Evolutionary conservation across 1,140 invertebrate genomes (phyloP).

Genomic region (Caenorhabditis latens): DNA sequence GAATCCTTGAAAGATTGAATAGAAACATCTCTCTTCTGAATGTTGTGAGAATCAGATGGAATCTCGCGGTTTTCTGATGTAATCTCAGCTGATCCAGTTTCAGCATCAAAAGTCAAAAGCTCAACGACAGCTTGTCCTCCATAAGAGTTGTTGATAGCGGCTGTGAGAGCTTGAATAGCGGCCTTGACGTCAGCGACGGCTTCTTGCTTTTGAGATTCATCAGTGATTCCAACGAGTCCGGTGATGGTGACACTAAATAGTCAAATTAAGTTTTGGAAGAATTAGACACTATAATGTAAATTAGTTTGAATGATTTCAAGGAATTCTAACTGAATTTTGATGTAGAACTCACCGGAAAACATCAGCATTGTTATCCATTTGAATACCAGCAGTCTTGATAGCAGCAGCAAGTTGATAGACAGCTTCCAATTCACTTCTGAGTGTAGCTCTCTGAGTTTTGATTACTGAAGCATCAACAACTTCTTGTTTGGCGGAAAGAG

Average conservation of each 20-base stretch:
- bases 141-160: conserved; percentile 40
- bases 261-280: background rate
- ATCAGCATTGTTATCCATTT: conserved; percentile 47
- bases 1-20: background rate
- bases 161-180: conserved; percentile 3
- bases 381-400: conserved; percentile 27
- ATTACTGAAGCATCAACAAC: conserved; percentile 1
- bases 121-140: conserved; percentile 49
- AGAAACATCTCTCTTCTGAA: conserved; percentile 26
- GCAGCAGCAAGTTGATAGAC: conserved; percentile 39
- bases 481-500: conserved; percentile 14
- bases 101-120: conserved; percentile 23
- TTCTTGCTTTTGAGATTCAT: conserved; percentile 6
- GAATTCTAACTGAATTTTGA: background rate
- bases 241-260: conserved; percentile 25
- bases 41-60: conserved; percentile 17
- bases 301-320: background rate
- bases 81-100: background rate
- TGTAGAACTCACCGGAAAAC: conserved; percentile 1
- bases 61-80: conserved; percentile 1
- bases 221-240: conserved; percentile 48
- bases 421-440: conserved; percentile 14
- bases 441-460: background rate
- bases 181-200: conserved; percentile 22
- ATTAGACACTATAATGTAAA: background rate